Percentiles rank a stretch among this genome's conserved stretches.
Evolutionary conservation across 1,140 invertebrate genomes (phyloP).

Genomic region (Tribolium castaneum): DNA sequence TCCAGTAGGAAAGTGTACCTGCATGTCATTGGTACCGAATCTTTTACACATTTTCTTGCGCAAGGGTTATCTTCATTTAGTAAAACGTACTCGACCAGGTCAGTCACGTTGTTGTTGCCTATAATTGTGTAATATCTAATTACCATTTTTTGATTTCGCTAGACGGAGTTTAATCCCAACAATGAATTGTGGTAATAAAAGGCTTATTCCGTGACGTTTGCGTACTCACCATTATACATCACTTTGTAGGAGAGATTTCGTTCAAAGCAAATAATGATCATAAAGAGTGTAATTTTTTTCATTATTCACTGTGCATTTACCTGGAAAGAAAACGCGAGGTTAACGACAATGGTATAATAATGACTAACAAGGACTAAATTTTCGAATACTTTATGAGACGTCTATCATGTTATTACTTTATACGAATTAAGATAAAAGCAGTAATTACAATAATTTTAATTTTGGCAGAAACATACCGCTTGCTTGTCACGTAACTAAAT

Average conservation of each 20-base stretch:
- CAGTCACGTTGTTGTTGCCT: not conserved
- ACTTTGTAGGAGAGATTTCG: conserved; percentile 12
- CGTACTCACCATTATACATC: conserved; percentile 14
- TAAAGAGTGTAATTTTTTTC: conserved; percentile 14
- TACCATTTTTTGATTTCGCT: not conserved
- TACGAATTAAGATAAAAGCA: not conserved
- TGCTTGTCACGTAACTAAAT: no score
- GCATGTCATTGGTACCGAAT: conserved; percentile 72
- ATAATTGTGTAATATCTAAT: not conserved
- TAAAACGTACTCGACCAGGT: conserved; percentile 53
- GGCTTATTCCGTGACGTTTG: not conserved
- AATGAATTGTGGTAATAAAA: not conserved
- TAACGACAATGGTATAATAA: not conserved
- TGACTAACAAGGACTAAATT: not conserved
- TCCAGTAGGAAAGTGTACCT: conserved; percentile 79
- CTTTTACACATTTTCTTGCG: conserved; percentile 66
- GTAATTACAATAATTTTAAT: not conserved
- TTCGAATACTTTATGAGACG: not conserved
- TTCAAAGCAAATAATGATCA: conserved; percentile 1
- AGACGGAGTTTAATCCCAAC: not conserved
- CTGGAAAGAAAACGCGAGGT: conserved; percentile 13
- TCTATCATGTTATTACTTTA: not conserved
- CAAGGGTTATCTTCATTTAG: conserved; percentile 65
- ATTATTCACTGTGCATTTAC: conserved; percentile 14
- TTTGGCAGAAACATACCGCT: no score